phyloP scores from a whole-genome alignment of 1,140 invertebrate genomes.

The Dufourea novaeangliae region DNA sequence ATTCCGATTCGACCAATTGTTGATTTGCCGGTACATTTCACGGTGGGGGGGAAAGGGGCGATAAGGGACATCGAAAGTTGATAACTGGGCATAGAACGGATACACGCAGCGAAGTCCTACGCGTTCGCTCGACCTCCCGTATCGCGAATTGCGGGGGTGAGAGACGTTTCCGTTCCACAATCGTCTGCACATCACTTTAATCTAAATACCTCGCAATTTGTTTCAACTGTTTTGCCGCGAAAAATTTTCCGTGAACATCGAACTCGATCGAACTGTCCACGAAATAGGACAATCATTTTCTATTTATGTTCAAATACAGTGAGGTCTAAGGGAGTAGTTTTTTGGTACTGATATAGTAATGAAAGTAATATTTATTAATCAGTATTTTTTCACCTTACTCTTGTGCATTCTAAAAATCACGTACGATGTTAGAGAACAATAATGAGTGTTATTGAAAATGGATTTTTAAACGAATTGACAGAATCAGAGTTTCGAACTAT shows the following conservation, averaged over 20 bases:
- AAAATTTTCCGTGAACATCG: not conserved
- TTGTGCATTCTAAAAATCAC: no score
- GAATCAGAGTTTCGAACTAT: no score
- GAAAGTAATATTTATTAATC: no score
- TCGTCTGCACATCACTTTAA: constrained; percentile 26
- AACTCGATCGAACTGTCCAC: not conserved
- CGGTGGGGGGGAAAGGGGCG: no score
- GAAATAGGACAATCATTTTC: no score
- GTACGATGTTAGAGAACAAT: no score
- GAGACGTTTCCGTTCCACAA: constrained; percentile 51
- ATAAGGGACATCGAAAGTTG: constrained; percentile 53
- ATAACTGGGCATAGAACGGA: constrained; percentile 60
- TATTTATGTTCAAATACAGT: no score
- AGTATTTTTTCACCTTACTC: no score
- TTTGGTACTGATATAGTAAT: no score
- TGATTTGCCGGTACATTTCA: constrained; percentile 52
- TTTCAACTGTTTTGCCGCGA: not conserved
- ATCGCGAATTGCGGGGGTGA: constrained; percentile 63
- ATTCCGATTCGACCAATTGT: constrained; percentile 42
- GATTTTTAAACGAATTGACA: no score
- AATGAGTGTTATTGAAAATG: no score
- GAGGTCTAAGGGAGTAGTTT: no score
- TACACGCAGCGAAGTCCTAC: constrained; percentile 62
- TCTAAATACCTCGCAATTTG: constrained; percentile 24
- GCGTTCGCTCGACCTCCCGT: constrained; percentile 54